phyloP scores from a whole-genome alignment of 2,797 vertebrate genomes.

The Pangasius krempfi region DNA sequence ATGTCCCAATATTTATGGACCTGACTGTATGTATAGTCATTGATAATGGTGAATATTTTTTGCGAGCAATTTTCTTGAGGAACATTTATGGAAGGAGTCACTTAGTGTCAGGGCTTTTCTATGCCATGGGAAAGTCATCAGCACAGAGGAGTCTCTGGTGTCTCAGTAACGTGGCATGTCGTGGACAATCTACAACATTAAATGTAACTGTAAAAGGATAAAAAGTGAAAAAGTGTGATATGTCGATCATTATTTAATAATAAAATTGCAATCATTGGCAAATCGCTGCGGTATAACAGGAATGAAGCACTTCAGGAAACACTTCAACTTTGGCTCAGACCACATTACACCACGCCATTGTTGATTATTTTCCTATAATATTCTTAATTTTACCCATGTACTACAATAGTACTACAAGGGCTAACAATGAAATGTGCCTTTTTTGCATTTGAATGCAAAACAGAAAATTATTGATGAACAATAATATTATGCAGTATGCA shows the following conservation, averaged over 20 bases:
- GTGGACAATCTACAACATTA: not conserved
- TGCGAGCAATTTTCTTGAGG: not conserved
- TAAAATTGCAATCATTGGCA: not conserved
- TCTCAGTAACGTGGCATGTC: not conserved
- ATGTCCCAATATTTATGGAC: too few relatives aligned
- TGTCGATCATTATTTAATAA: not conserved
- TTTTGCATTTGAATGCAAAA: not conserved
- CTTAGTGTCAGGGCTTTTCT: not conserved
- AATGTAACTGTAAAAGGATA: too few relatives aligned
- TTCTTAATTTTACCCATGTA: not conserved
- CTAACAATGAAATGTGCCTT: not conserved
- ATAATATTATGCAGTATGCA: not conserved
- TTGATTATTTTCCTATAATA: not conserved
- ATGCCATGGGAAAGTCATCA: not conserved
- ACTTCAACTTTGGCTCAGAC: too few relatives aligned
- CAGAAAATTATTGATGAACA: not conserved
- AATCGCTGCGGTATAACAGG: not conserved
- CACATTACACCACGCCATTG: too few relatives aligned
- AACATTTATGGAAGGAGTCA: not conserved
- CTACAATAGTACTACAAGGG: not conserved
- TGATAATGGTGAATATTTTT: not conserved
- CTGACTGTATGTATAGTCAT: too few relatives aligned
- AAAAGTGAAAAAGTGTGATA: not conserved
- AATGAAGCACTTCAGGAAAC: not conserved
- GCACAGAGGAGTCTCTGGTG: not conserved